These are phyloP conservation scores for Pristionchus fissidentatus DNA, from an alignment of 2,888 invertebrate genomes.

Conservation along the genomic window DNA sequence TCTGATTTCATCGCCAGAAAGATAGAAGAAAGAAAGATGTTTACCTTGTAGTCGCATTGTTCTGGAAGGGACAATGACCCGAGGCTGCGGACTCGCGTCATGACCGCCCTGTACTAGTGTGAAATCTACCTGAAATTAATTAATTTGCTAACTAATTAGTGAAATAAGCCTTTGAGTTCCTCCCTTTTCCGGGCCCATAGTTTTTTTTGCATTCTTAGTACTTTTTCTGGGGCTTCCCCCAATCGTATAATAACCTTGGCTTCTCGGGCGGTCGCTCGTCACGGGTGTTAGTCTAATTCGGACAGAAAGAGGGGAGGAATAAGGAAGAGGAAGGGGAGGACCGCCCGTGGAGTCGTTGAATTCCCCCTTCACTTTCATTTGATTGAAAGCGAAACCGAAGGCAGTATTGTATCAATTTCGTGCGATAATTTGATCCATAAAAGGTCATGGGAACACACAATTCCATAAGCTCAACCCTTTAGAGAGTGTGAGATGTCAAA, in stretches of 20 bases:
- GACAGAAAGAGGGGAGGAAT: neutral
- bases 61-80: constrained; percentile 14
- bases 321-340: neutral
- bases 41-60: constrained; percentile 14
- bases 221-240: neutral
- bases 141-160: neutral
- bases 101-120: constrained; percentile 42
- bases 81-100: neutral
- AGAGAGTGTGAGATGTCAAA: too few species aligned
- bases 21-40: neutral
- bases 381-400: too few species aligned
- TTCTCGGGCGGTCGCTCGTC: too few species aligned
- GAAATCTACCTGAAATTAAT: constrained; percentile 16
- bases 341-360: neutral
- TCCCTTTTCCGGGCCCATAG: neutral
- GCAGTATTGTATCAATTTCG: too few species aligned
- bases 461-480: too few species aligned
- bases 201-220: neutral
- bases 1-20: neutral
- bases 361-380: neutral
- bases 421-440: too few species aligned
- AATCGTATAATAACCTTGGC: constrained; percentile 36
- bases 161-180: too few species aligned
- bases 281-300: constrained; percentile 39
- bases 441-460: too few species aligned